Base-by-base conservation (phyloP, 1,140 invertebrate genomes). In the Araneus ventricosus region DNA sequence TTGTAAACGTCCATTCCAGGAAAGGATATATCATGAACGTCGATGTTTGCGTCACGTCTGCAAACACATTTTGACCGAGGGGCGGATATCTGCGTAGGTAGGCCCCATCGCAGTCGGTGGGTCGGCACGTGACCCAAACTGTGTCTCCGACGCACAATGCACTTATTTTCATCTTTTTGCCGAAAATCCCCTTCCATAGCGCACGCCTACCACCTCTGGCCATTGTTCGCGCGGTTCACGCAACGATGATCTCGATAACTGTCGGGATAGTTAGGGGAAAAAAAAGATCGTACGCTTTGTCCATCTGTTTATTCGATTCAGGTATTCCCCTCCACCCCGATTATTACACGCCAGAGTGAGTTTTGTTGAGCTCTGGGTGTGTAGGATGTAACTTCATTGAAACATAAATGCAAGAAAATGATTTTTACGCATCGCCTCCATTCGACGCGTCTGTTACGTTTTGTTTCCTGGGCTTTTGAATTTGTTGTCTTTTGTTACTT, bases 291-390 rank as follows among this genome's bases (percentile, higher is more conserved):
- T 75, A 75, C 52, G 41, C 84, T 86, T 86, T 86, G 84, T 86
- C 84, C 84, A 86, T 86, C 84, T 86, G 84, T 86, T 86, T 86
- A 86, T 86, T 86, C 84, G 52, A 59, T 86, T 86, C 45, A 52
- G 52, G 67, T 75, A 75, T 27, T 30, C 45, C 22, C 52, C 10
- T 20, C 67, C 30, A 34, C 45, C n/a, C 39, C 45, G 57, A 86
- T 86, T 86, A 86, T 86, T 59, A 86, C 84, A 86, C 84, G 84
- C 84, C 30, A 75, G 27, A 34, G 67, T 75, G 67, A 75, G 27
- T 75, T 75, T 75, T 75, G 67, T 75, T 75, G 67, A 75, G 67
- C 67, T 75, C 67, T 34, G 67, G 30, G 67, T 75, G 67, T 75
- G 67, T 75, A 75, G 67, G 67, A 75, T 75, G 67, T 34, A 75